A percentile compares a stretch with the other conserved stretches of the same genome.
These are phyloP conservation scores for Drosophila mercatorum DNA, from an alignment of 2,888 invertebrate species.

Conservation along the genomic window DNA sequence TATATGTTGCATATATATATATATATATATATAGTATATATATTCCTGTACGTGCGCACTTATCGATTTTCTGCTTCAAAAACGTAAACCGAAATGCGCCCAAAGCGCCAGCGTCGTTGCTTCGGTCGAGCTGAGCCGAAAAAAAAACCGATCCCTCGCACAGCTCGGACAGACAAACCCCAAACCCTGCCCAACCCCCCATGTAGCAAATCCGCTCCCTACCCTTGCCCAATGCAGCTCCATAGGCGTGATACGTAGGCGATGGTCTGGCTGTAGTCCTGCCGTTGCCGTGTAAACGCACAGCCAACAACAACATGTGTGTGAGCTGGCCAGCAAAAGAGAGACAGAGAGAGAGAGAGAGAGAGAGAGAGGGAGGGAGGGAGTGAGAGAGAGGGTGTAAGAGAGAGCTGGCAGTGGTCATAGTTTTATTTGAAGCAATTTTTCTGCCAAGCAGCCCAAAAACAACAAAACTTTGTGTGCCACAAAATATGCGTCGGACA, in stretches of 20 bases:
- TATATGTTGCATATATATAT: conserved; percentile 19
- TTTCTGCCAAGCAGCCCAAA: conserved; percentile 22
- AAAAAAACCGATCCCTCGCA: conserved; percentile 9
- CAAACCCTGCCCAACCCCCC: background rate
- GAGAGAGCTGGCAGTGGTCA: background rate
- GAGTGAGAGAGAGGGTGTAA: too few species aligned
- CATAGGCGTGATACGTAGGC: conserved; percentile 47
- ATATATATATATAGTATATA: conserved; percentile 40
- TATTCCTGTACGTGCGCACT: conserved; percentile 70
- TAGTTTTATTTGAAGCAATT: conserved; percentile 48
- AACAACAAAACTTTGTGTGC: conserved; percentile 2
- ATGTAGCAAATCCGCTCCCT: background rate
- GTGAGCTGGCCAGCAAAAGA: conserved; percentile 23
- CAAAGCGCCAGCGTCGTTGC: conserved; percentile 51
- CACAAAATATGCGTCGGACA: background rate
- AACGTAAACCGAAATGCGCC: conserved; percentile 66
- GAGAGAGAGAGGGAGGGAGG: background rate
- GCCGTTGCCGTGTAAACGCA: conserved; percentile 44
- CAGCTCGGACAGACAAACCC: conserved; percentile 9
- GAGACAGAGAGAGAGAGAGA: background rate
- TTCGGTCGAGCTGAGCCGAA: conserved; percentile 33
- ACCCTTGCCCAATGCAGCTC: background rate
- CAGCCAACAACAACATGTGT: conserved; percentile 4
- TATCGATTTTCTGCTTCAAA: conserved; percentile 76
- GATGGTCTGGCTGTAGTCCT: conserved; percentile 21